These are phyloP conservation scores for Rutpela maculata DNA, from an alignment of 2,888 invertebrate genomes.

Conservation along the genomic window DNA sequence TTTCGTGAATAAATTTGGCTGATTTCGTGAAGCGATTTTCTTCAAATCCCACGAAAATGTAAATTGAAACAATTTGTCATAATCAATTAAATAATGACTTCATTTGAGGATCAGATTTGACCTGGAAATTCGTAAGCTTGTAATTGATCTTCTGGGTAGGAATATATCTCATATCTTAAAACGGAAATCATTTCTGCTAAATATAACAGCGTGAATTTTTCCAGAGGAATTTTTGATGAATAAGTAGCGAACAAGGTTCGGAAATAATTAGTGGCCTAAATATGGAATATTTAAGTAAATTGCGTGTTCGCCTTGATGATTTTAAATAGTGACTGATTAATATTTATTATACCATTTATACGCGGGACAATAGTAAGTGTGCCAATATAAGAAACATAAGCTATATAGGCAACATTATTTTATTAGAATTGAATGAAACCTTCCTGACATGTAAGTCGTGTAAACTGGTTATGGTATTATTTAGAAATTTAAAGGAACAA, in stretches of 20 bases:
- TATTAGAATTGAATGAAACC: too few relatives aligned
- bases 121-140: constrained; percentile 28
- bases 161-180: constrained; percentile 25
- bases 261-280: constrained; percentile 1
- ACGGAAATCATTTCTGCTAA: constrained; percentile 16
- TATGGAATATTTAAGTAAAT: constrained; percentile 7
- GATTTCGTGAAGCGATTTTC: constrained; percentile 33
- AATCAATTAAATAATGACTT: constrained; percentile 40
- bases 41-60: constrained; percentile 32
- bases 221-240: constrained; percentile 7
- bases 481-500: too few relatives aligned
- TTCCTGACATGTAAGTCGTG: too few relatives aligned
- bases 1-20: constrained; percentile 40
- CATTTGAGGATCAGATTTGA: constrained; percentile 22
- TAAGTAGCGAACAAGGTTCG: constrained; percentile 1
- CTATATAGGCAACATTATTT: too few relatives aligned
- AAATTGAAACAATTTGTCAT: constrained; percentile 44
- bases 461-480: too few relatives aligned
- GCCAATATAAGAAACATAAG: too few relatives aligned
- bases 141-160: constrained; percentile 20
- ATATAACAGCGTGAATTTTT: constrained; percentile 16
- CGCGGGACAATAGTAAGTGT: too few relatives aligned
- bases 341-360: background rate
- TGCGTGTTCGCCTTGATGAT: background rate
- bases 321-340: background rate